Base-by-base conservation (phyloP, 2,888 invertebrate species). In the Drosophila meridiana region DNA sequence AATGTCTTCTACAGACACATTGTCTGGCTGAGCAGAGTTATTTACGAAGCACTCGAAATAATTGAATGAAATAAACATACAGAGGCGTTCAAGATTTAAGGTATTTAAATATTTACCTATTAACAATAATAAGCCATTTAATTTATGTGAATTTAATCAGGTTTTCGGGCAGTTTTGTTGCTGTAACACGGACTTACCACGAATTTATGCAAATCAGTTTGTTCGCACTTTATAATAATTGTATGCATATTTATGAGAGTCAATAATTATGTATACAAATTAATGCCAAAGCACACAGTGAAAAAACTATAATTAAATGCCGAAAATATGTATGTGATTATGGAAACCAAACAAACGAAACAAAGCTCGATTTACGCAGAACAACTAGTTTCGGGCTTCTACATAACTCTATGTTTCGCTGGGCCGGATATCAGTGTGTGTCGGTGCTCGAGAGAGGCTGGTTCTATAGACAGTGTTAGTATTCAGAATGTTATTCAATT, bases 211-310 rank as follows among this genome's bases (percentile, higher is more conserved):
- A 85, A 73, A 89, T 79, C 69, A 66, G 62, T 76, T 64, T 76
- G 83, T 84, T 84, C 90, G 66, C 84, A 84, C 84, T 82, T 85
- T 65, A 88, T 88, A 73, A 85, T 78, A 70, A 71, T 70, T 59
- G 73, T 79, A 82, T 89, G 90, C 80, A 84, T 84, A 87, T 85
- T 87, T 64, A 84, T 85, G 67, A 75, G 88, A 47, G 60, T 56
- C 62, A 36, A 62, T 68, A 68, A 81, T 80, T 63, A 71, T 62
- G 67, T 68, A 72, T 61, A 76, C 72, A 76, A 62, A 69, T 63
- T 28, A 69, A 58, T 70, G 57, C 45, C 11, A 34, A 59, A 28
- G 52, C 30, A 47, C 48, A 56, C 14, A 53, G 28, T 28, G 40
- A 26, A 45, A 45, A 40, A 28, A 14, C 30, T 30, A 40, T 72